Evolutionary conservation across 2,797 vertebrate genomes (phyloP), one percentile per base, ranked within the genome.

Genomic region (Agapornis canus): DNA sequence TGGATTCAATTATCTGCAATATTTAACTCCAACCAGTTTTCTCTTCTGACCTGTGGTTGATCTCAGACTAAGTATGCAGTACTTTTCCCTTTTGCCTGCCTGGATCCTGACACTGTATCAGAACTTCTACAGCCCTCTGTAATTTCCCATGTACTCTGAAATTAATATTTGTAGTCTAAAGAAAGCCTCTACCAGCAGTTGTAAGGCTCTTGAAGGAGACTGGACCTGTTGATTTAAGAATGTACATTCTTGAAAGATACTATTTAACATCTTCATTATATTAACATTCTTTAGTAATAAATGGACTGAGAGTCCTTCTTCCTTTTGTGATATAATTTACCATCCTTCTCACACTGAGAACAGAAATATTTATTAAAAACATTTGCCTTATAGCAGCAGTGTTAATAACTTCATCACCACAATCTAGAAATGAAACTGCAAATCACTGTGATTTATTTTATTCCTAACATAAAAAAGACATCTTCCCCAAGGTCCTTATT

Each of bases 401-500:
- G 79, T 78, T 92, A 89, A 95, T 96, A 96, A 96, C 91, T 95
- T 94, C 92, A 96, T 92, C 94, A 92, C 84, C 2, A 2, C 65
- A 68, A 89, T 91, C 79, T 82, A 75, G 89, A 89, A 92, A 92
- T 61, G 61, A 65, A 89, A 87, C 84, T 94, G 76, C 89, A 91
- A 95, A 94, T 94, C 95, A 92, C 43, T 78, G 69, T 1, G 2
- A 94, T 92, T 94, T 96, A 95, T 95, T 95, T 94, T 78, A 75
- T 69, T 83, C 56, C 82, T 88, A 92, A 94, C 72, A 86, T 61
- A 35, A 87, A 87, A 84, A 90, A 90, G 43, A 73, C 80, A 94
- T 73, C 61, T 95, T 85, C 91, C 95, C 89, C 69, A 75, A 89
- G 86, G 95, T 94, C 89, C 92, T 96, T 94, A 95, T 94, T 94